Evolutionary conservation across 2,888 invertebrate species (phyloP).

Genomic region (Tenthredo scrophulariae): DNA sequence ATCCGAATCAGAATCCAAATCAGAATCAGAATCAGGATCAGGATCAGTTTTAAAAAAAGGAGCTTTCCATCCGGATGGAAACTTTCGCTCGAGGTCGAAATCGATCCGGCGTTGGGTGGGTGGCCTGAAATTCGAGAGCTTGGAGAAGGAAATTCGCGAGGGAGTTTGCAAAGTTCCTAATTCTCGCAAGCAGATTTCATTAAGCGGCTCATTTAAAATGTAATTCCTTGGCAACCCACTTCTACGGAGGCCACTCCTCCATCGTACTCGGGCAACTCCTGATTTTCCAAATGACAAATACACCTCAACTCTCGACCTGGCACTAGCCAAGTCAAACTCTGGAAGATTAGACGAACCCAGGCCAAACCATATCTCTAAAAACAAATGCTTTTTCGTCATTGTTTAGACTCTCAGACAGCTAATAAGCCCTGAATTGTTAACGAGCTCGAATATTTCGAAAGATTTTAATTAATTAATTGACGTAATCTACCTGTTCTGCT

Average conservation of each 20-base stretch:
- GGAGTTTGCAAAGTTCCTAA: slow-evolving; percentile 53
- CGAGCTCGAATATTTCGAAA: neutral
- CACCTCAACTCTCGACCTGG: neutral
- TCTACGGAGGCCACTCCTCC: slow-evolving; percentile 1
- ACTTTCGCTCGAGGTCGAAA: slow-evolving; percentile 19
- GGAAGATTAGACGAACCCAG: neutral
- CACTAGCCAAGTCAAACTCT: neutral
- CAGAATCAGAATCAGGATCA: neutral
- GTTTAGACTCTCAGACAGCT: neutral
- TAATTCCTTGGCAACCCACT: slow-evolving; percentile 52
- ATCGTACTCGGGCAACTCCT: neutral
- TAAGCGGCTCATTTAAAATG: slow-evolving; percentile 55
- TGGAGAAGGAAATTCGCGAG: slow-evolving; percentile 16
- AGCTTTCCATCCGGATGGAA: neutral
- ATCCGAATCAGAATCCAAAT: neutral
- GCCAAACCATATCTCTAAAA: neutral
- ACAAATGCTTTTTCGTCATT: neutral
- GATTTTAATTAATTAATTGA: neutral
- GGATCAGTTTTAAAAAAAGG: neutral
- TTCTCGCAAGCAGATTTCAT: slow-evolving; percentile 56
- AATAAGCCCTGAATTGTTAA: neutral
- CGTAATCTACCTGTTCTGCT: slow-evolving; percentile 74
- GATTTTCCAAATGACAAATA: slow-evolving; percentile 9
- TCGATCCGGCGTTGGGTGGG: slow-evolving; percentile 2
- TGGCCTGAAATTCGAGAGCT: neutral